Evolutionary conservation across 2,113 vertebrate species (phyloP), one percentile per base, ranked within the genome.

Genomic region (Bubalus kerabau): DNA sequence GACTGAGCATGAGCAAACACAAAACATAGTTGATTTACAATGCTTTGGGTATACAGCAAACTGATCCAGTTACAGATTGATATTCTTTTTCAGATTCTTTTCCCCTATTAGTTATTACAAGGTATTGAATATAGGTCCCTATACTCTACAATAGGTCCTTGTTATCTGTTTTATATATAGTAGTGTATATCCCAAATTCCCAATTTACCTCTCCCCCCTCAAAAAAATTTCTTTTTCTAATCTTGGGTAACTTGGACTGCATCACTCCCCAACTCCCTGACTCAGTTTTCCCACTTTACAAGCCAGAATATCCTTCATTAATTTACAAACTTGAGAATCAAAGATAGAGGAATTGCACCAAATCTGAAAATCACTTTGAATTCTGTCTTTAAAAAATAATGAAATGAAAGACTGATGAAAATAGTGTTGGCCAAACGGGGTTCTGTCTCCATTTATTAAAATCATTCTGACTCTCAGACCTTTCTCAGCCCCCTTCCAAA

Each of bases 401-500:
- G 28, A 91, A 59, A 87, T n/a, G 24, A 94, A 93, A 57, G 32
- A 62, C 36, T 5, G 46, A 64, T 67, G 67, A 95, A 92, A 81
- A 93, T 52, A 64, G 50, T 82, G 64, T 91, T 84, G 78, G 54
- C 12, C 14, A 91, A 80, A 95, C 9, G 14, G 92, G 21, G 16
- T 19, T 60, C 86, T 56, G 40, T 91, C 71, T 96, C 87, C 62
- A n/a, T 62, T 83, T 92, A 91, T 90, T 84, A 60, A 97, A 93
- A 90, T 89, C 86, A 16, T 92, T 95, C 95, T 91, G 52, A 32
- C 28, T 89, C 80, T 62, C 83, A 90, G 95, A 97, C 64, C 74
- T 97, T 97, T 95, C 87, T 96, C 93, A 54, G 94, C 19, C 50
- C 97, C 64, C 84, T 86, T 90, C 46, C 50, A 97, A 93, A 93